Conservation (phyloP, 2,113 vertebrate genomes). For the Mormyrus iriodes region DNA sequence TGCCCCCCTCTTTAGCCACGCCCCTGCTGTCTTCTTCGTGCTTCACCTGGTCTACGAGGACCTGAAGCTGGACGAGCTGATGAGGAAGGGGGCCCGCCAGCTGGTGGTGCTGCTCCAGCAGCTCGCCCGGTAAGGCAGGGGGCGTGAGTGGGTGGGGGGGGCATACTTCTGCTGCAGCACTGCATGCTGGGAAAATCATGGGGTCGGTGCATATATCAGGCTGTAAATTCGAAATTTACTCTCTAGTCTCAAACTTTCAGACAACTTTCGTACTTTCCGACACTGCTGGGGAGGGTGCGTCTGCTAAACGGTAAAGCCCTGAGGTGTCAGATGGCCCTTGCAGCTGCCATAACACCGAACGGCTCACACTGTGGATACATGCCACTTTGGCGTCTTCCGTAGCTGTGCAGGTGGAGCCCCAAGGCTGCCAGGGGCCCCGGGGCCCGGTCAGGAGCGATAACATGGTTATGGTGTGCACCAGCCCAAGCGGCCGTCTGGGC, state of each 20-base stretch:
- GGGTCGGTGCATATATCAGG: not conserved
- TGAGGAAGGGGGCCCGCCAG: conserved; percentile 74
- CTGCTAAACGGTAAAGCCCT: not conserved
- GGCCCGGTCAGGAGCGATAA: not conserved
- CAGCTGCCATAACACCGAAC: not conserved
- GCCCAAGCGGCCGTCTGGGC: not conserved
- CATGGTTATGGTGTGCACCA: too few species aligned
- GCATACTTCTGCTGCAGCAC: too few species aligned
- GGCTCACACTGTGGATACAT: not conserved
- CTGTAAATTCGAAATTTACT: not conserved
- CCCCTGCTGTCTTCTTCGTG: conserved; percentile 87
- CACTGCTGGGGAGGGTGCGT: not conserved
- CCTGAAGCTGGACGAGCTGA: conserved; percentile 84
- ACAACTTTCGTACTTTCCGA: too few species aligned
- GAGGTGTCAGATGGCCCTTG: not conserved
- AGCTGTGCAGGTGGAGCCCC: not conserved
- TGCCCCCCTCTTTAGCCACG: conserved; percentile 81
- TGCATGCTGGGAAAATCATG: not conserved
- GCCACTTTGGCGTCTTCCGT: not conserved
- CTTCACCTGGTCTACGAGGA: conserved; percentile 93
- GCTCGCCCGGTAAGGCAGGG: conserved; percentile 73
- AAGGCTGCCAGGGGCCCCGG: not conserved
- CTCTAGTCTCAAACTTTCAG: not conserved
- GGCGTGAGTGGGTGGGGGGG: not conserved
- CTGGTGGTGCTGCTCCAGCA: conserved; percentile 86